These are phyloP conservation scores for Fukomys damarensis DNA, from an alignment of 2,113 vertebrate genomes.

Conservation along the genomic window DNA sequence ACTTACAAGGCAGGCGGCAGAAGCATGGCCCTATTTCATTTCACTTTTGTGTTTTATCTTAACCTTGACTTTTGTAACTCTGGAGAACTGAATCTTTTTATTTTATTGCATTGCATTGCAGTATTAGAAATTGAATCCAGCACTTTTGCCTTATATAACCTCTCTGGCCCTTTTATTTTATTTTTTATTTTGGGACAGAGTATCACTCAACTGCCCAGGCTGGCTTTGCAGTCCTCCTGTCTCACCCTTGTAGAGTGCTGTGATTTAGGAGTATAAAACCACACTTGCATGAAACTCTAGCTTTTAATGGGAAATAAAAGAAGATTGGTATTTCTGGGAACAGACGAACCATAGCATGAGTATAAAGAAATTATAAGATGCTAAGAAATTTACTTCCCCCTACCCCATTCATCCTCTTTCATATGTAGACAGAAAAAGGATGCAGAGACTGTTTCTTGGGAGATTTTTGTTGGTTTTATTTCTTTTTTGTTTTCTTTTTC, in stretches of 20 bases:
- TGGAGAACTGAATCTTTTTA: not conserved
- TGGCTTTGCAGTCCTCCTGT: not conserved
- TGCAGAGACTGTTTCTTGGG: not conserved
- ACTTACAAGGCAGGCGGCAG: no score
- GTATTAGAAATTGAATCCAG: not conserved
- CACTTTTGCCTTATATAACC: not conserved
- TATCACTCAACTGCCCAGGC: not conserved
- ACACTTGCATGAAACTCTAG: not conserved
- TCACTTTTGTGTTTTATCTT: conserved; percentile 8
- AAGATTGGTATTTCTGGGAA: not conserved
- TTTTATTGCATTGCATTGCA: not conserved
- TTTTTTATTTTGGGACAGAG: not conserved
- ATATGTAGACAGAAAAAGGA: not conserved
- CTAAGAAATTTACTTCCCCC: not conserved
- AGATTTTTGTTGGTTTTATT: not conserved
- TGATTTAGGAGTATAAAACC: not conserved
- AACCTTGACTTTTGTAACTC: not conserved
- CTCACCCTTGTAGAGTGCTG: not conserved
- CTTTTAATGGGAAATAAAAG: conserved; percentile 34
- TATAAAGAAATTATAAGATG: not conserved
- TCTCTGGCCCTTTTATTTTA: not conserved
- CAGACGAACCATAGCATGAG: not conserved
- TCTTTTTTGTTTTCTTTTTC: not conserved
- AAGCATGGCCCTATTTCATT: conserved; percentile 60
- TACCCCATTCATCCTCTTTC: not conserved